These are phyloP conservation scores for Philopotamus ludificatus DNA, from an alignment of 1,140 invertebrate genomes.

Conservation along the genomic window DNA sequence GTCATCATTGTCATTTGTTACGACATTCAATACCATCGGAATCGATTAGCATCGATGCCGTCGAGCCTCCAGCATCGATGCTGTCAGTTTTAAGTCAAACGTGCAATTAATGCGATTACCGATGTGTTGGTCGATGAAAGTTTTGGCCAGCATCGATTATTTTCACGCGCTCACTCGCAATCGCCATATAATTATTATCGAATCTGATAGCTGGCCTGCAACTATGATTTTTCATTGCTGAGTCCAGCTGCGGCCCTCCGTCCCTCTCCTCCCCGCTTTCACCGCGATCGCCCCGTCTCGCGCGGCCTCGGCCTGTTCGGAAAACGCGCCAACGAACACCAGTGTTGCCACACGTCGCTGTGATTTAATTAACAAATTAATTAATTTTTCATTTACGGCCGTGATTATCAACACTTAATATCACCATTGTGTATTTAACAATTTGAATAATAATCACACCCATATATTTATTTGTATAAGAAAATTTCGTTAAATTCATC, in stretches of 20 bases:
- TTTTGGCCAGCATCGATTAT: background rate
- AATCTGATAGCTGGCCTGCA: constrained; percentile 14
- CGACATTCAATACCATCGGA: too few relatives aligned
- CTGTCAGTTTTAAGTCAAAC: too few relatives aligned
- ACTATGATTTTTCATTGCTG: constrained; percentile 17
- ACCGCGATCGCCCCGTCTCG: background rate
- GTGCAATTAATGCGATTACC: too few relatives aligned
- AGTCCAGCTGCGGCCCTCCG: background rate
- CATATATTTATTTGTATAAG: background rate
- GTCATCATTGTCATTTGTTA: too few relatives aligned
- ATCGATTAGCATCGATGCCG: too few relatives aligned
- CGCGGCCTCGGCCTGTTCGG: background rate
- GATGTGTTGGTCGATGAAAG: too few relatives aligned
- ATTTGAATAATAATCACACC: background rate
- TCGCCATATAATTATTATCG: constrained; percentile 6
- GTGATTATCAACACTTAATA: too few relatives aligned
- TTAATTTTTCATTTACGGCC: too few relatives aligned
- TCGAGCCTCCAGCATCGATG: too few relatives aligned
- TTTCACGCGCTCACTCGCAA: background rate
- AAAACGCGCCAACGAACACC: constrained; percentile 7
- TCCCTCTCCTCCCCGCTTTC: constrained; percentile 7
- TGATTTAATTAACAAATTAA: background rate
- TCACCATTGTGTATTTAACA: background rate
- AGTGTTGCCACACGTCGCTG: constrained; percentile 8
- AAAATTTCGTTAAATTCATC: too few relatives aligned